Evolutionary conservation across 2,797 vertebrate genomes (phyloP), one percentile per base, ranked within the genome.

Genomic region (Sciurus vulgaris): DNA sequence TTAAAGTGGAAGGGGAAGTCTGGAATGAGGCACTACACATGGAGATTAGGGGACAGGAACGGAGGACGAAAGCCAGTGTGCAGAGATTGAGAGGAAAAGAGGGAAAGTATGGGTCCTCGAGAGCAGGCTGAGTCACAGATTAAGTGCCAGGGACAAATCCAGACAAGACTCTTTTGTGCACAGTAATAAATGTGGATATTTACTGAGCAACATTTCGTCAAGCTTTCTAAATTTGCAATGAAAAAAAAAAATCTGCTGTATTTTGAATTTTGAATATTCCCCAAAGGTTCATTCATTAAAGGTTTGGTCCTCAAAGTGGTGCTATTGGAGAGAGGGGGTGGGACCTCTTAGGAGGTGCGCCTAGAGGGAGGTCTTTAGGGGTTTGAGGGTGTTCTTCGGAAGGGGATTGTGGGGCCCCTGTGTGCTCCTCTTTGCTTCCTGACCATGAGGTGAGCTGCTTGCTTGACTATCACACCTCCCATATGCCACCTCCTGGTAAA

Each of bases 171-270:
- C 38, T 54, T 18, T 56, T 56, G 8, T 86, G 13, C 24, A 63
- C 51, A 47, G 22, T 73, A 73, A n/a, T 61, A 26, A 65, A 44
- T 4, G 15, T 49, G 54, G 20, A 24, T 5, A 41, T 59, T 79
- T 35, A 74, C 49, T 38, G 20, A 87, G 63, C 54, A 70, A 33
- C 3, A 35, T 61, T 86, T 51, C 14, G 18, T 83, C 38, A 77
- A n/a, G 12, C 78, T 94, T 94, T 91, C 89, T 90, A 30, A 61
- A 79, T 77, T 77, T 70, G 7, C 63, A 67, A 9, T 74, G 74
- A 51, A 83, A 90, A 96, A 90, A 96, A 33, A 30, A 56, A 35
- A 24, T 18, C 6, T 10, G 2, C 56, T 59, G 24, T 26, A 59
- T 22, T 26, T 59, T 59, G 24, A 22, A 59, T 59, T 3, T 59